phyloP scores from a whole-genome alignment of 2,888 invertebrate species.

The Diplazon laetatorius region DNA sequence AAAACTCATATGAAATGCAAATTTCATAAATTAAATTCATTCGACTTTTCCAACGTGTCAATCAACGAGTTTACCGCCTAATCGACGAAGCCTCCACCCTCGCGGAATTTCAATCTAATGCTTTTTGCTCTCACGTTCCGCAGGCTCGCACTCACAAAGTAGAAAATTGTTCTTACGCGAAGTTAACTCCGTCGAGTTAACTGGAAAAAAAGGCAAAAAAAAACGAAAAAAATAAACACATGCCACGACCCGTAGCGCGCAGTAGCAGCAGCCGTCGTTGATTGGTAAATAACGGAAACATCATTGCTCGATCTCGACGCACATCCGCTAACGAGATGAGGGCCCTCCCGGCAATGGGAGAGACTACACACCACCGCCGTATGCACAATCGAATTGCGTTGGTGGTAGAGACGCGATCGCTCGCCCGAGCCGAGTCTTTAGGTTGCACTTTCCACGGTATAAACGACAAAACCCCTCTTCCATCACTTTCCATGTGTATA shows the following conservation, averaged over 20 bases:
- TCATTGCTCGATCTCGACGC: slow-evolving; percentile 52
- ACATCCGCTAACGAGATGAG: slow-evolving; percentile 54
- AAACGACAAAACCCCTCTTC: slow-evolving; percentile 40
- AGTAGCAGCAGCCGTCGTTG: slow-evolving; percentile 36
- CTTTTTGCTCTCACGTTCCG: slow-evolving; percentile 36
- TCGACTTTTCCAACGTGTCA: too few relatives aligned
- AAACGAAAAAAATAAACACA: too few relatives aligned
- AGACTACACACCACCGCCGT: too few relatives aligned
- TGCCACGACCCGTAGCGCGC: slow-evolving; percentile 28
- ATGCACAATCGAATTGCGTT: background rate
- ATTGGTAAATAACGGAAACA: slow-evolving; percentile 62
- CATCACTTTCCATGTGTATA: slow-evolving; percentile 41
- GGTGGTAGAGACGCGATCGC: slow-evolving; percentile 5
- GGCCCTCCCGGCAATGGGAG: slow-evolving; percentile 19
- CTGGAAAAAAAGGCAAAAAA: slow-evolving; percentile 5
- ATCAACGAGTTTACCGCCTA: background rate
- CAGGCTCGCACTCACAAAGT: slow-evolving; percentile 31
- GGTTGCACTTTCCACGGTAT: slow-evolving; percentile 50
- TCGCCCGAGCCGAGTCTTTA: slow-evolving; percentile 29
- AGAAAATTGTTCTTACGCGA: slow-evolving; percentile 10
- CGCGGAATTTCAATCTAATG: slow-evolving; percentile 28
- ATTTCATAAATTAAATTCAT: too few relatives aligned
- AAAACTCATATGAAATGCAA: too few relatives aligned
- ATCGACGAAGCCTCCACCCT: background rate
- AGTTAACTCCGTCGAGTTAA: slow-evolving; percentile 18